Conservation (phyloP, 2,888 invertebrate species). For the Yponomeuta sedellus region DNA sequence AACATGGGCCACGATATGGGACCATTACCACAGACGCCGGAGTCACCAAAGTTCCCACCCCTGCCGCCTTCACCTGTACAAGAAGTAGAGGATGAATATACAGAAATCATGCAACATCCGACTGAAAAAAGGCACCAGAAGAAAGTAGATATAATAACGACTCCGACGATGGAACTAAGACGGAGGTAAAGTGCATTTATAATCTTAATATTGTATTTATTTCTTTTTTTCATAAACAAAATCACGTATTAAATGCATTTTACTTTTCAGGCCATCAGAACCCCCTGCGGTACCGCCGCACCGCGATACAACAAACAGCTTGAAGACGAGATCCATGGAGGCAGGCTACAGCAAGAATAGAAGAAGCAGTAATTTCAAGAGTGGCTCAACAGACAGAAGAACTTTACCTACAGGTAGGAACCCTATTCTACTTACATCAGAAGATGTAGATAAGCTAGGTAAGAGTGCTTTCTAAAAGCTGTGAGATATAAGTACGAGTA, state of each 20-base stretch:
- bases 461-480: not conserved
- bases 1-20: slow-evolving; percentile 61
- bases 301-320: slow-evolving; percentile 80
- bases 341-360: slow-evolving; percentile 82
- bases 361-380: slow-evolving; percentile 70
- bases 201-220: too few species aligned
- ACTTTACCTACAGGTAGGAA: slow-evolving; percentile 82
- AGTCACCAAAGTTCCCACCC: slow-evolving; percentile 81
- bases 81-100: slow-evolving; percentile 85
- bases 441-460: too few species aligned
- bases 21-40: slow-evolving; percentile 67
- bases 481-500: too few species aligned
- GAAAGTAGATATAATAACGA: slow-evolving; percentile 76
- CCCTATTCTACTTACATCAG: slow-evolving; percentile 31
- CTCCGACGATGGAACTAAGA: slow-evolving; percentile 64
- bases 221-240: not conserved
- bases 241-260: not conserved
- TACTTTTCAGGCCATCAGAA: slow-evolving; percentile 59
- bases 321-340: slow-evolving; percentile 91
- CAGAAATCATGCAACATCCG: slow-evolving; percentile 77
- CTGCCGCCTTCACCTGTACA: slow-evolving; percentile 90
- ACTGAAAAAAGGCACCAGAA: slow-evolving; percentile 64
- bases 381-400: slow-evolving; percentile 81
- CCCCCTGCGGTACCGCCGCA: slow-evolving; percentile 86
- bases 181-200: slow-evolving; percentile 48